Conservation (phyloP, 2,888 invertebrate species). For the Cylindroiulus punctatus region DNA sequence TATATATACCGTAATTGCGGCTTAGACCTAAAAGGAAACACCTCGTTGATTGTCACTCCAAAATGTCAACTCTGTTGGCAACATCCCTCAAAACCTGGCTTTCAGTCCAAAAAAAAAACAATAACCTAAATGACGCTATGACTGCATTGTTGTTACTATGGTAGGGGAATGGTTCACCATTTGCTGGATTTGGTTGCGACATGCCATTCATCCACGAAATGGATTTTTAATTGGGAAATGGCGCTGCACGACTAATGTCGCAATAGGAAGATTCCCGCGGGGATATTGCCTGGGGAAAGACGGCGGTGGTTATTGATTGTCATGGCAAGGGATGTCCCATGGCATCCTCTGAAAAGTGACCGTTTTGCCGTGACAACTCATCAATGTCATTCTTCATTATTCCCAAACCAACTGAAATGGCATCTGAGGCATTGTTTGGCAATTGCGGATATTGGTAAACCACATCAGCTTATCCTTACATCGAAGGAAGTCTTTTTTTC, state of each 20-base stretch:
- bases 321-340: slow-evolving; percentile 9
- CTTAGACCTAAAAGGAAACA: background rate
- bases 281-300: background rate
- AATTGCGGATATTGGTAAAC: slow-evolving; percentile 11
- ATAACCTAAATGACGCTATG: background rate
- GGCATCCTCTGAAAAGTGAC: slow-evolving; percentile 9
- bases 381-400: slow-evolving; percentile 10
- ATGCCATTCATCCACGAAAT: background rate
- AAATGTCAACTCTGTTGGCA: background rate
- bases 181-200: slow-evolving; percentile 3
- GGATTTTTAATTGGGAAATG: slow-evolving; percentile 18
- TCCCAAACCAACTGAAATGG: background rate
- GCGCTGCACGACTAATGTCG: slow-evolving; percentile 5
- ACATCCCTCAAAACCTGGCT: background rate
- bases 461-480: background rate
- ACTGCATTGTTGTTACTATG: background rate
- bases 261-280: background rate
- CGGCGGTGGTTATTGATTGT: background rate
- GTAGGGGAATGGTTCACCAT: background rate
- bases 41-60: background rate
- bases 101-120: background rate
- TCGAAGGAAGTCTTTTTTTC: background rate
- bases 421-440: slow-evolving; percentile 18
- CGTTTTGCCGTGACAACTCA: slow-evolving; percentile 18
- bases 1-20: background rate